These are phyloP conservation scores for Rhagoletis pomonella DNA, from an alignment of 1,140 invertebrate species.

Conservation along the genomic window DNA sequence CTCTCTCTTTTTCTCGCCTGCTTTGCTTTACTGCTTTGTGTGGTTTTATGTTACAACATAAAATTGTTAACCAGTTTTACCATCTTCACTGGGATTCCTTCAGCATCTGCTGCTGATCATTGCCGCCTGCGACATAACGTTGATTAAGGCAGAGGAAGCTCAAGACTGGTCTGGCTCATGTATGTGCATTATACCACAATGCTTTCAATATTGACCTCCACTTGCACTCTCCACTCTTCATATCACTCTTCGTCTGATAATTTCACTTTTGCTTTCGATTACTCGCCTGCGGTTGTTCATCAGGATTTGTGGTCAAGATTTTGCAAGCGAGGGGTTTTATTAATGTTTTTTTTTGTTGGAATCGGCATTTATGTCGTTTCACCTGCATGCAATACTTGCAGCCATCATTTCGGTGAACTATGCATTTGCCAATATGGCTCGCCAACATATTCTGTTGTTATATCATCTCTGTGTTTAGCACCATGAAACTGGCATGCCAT, in stretches of 20 bases:
- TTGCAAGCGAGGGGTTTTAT: not conserved
- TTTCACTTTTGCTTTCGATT: conserved; percentile 39
- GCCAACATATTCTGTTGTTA: conserved; percentile 11
- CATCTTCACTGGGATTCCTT: not conserved
- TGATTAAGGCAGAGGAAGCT: not conserved
- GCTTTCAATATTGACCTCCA: not conserved
- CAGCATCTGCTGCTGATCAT: not conserved
- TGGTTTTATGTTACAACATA: not conserved
- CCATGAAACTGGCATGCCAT: not conserved
- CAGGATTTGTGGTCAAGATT: not conserved
- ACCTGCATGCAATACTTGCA: not conserved
- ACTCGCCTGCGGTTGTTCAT: not conserved
- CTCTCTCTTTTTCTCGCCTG: not conserved
- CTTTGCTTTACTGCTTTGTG: not conserved
- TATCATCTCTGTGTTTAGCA: not conserved
- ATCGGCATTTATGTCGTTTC: not conserved
- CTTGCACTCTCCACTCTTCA: not conserved
- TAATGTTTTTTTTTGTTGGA: not conserved
- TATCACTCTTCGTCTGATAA: not conserved
- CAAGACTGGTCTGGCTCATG: not conserved
- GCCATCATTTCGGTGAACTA: no score
- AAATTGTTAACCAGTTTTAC: not conserved
- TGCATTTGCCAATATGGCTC: not conserved
- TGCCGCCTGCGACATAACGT: not conserved
- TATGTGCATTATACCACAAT: not conserved